phyloP scores from a whole-genome alignment of 1,140 invertebrate species.

The Drosophila varians region DNA sequence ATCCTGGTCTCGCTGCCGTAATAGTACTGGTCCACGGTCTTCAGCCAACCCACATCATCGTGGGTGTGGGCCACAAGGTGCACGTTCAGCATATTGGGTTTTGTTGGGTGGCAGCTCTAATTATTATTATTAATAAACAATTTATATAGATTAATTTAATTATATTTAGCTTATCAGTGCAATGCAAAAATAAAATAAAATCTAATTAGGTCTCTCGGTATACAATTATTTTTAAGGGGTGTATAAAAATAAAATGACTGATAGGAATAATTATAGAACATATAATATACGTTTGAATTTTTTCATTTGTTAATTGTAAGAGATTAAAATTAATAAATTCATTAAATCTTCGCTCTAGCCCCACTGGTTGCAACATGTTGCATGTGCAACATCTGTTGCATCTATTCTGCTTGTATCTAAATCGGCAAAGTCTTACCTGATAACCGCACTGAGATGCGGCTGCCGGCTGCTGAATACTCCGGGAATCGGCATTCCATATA shows the following conservation, averaged over 20 bases:
- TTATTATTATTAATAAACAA: not conserved
- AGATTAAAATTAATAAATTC: too few relatives aligned
- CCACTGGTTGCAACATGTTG: not conserved
- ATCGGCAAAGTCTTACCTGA: conserved; percentile 31
- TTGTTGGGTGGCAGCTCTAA: conserved; percentile 64
- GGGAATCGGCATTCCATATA: conserved; percentile 26
- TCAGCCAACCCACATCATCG: conserved; percentile 96
- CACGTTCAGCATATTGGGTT: conserved; percentile 86
- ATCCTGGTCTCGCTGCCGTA: conserved; percentile 86
- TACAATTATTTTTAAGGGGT: not conserved
- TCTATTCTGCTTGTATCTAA: not conserved
- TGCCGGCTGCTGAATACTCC: conserved; percentile 35
- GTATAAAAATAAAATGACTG: not conserved
- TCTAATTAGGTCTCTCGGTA: not conserved
- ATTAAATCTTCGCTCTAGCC: too few relatives aligned
- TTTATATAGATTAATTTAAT: not conserved
- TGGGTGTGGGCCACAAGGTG: conserved; percentile 93
- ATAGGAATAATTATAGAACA: not conserved
- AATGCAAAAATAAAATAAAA: not conserved
- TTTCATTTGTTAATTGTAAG: too few relatives aligned
- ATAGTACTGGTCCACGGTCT: conserved; percentile 92
- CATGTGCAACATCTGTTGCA: not conserved
- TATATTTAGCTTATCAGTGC: not conserved
- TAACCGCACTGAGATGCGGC: conserved; percentile 56
- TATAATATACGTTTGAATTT: too few relatives aligned